These are phyloP conservation scores for Uropetala carovei DNA, from an alignment of 2,888 invertebrate genomes.

Conservation along the genomic window DNA sequence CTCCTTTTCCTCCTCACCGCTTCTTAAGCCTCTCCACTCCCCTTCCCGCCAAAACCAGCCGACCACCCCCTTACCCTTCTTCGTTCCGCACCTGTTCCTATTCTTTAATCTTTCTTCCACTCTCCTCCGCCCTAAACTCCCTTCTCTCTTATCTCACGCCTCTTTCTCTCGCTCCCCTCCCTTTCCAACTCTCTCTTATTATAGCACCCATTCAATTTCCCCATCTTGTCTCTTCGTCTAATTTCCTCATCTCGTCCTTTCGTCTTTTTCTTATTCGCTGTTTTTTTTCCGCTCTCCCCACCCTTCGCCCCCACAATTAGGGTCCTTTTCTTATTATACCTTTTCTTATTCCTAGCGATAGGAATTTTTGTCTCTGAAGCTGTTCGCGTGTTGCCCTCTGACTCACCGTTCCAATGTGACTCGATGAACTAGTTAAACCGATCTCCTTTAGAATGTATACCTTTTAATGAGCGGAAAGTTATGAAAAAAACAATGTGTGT, in stretches of 20 bases:
- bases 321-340: neutral
- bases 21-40: neutral
- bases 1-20: constrained; percentile 3
- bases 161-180: too few relatives aligned
- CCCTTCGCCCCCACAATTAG: neutral
- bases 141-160: neutral
- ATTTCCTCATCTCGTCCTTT: neutral
- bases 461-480: neutral
- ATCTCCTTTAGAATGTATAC: neutral
- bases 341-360: too few relatives aligned
- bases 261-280: neutral
- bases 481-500: neutral
- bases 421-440: too few relatives aligned
- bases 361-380: too few relatives aligned
- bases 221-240: neutral
- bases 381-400: too few relatives aligned
- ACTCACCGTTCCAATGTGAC: too few relatives aligned
- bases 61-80: neutral
- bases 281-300: neutral
- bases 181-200: neutral
- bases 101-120: neutral
- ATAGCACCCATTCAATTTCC: constrained; percentile 5
- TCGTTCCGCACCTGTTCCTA: neutral
- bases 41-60: neutral
- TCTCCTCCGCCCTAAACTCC: neutral